Base-by-base conservation (phyloP, 2,888 invertebrate species). In the Heliothis peltigera region DNA sequence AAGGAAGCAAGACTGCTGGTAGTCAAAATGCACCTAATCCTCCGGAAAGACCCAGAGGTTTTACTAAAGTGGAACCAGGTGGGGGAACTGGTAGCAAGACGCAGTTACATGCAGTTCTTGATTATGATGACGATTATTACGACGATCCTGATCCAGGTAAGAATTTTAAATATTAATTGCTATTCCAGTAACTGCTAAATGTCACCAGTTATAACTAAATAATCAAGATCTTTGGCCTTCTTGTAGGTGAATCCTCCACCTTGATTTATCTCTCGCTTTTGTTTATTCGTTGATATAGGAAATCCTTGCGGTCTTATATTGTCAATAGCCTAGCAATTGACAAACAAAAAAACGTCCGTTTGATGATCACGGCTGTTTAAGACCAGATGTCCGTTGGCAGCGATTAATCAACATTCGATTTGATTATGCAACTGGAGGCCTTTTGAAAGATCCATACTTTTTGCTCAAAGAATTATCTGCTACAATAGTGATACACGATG, bases 31-130 rank as follows among this genome's bases (percentile, higher is more conserved):
- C 83, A 43, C 90, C 90, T 72, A 72, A 86, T 18, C 95, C 94
- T 70, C 95, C 95, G 0, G 94, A 95, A 60, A 93, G 96, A 70
- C 96, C 96, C 35, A 96, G 96, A 3, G 96, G 96, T 5, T 97
- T 96, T 84, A 97, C 96, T 15, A 96, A 96, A 81, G 97, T 97
- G 47, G 94, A 95, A 82, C 86, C 90, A 4, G 96, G 96, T 70
- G 94, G 95, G 1, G 94, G 95, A 1, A 93, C 91, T 65, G 96
- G 92, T 81, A 92, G 94, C 17, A 96, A 96, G 85, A 96, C 96
- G 1, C 96, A 97, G 79, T 90, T 97, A 64, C 97, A 97, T 87
- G 97, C 97, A 4, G 96, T 97, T 21, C 93, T 97, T 54, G 97
- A 97, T 87, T 97, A 97, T 82, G 97, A 87, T 15, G 87, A 97